A percentile compares a stretch with the other conserved stretches of the same genome.
phyloP scores from a whole-genome alignment of 2,113 vertebrate genomes.

The Aegithalos caudatus region DNA sequence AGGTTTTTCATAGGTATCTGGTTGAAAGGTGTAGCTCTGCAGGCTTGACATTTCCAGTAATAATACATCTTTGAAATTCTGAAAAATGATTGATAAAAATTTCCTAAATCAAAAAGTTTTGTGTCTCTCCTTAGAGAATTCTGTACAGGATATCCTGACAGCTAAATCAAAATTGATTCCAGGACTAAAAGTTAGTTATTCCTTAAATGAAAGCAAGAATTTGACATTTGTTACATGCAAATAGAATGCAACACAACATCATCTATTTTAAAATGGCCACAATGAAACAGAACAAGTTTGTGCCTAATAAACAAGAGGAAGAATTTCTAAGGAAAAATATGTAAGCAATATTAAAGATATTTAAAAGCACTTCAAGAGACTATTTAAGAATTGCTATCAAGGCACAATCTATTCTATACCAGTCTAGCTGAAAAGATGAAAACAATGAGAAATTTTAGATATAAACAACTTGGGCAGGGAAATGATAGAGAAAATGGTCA shows the following conservation, averaged over 20 bases:
- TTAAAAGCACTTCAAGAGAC: neutral
- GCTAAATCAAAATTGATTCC: neutral
- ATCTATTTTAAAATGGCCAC: neutral
- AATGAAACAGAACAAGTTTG: neutral
- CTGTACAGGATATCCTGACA: neutral
- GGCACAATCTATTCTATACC: neutral
- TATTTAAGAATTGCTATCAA: neutral
- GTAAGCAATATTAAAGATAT: neutral
- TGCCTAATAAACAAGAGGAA: neutral
- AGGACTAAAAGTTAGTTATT: neutral
- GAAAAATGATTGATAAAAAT: slow-evolving; percentile 11
- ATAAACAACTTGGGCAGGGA: neutral
- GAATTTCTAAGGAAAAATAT: neutral
- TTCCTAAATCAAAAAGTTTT: slow-evolving; percentile 5
- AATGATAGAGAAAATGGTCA: neutral
- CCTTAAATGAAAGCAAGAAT: neutral
- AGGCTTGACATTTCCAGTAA: neutral
- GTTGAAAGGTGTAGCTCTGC: neutral
- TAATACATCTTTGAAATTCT: neutral
- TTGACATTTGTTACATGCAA: neutral
- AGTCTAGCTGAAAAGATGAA: neutral
- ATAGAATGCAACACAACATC: neutral
- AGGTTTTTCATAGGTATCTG: neutral
- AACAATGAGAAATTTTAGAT: neutral
- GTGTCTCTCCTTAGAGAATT: neutral